Evolutionary conservation across 2,888 invertebrate species (phyloP), one percentile per base, ranked within the genome.

Genomic region (Crepidodera aurea): DNA sequence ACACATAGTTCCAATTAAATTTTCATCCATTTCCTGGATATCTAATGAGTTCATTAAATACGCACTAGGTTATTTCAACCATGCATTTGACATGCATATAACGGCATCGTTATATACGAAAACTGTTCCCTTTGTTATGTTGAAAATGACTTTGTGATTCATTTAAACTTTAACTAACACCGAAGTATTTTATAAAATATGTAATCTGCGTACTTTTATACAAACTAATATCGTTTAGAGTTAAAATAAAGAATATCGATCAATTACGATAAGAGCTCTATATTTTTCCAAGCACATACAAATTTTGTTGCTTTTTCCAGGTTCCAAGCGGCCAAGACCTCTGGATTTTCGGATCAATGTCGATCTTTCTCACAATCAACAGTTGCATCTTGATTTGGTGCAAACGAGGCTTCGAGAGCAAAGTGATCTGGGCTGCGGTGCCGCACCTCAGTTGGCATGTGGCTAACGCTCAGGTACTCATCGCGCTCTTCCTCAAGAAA

Each of bases 361-460:
- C 78, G 39, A 71, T 72, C 27, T 79, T 83, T 70, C 76, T 83
- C 61, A 62, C 79, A 10, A 66, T 80, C 44, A 82, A 83, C 69
- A 72, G 79, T 60, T 71, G 76, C 22, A 69, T 83, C 44, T 75
- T 81, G 62, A 71, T 80, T 48, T 79, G 81, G 76, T 81, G 81
- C 69, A 78, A 74, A 60, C 70, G 69, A 34, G 75, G 75, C 18
- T 72, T 74, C 50, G 70, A 72, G 55, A 78, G 71, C 66, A 78
- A 74, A 66, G 73, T 81, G 37, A 69, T 84, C 7, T 85, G 90
- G 82, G 80, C 84, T 6, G 80, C 84, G 2, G 81, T 90, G 53
- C 88, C 89, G 44, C 89, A 89, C 73, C 73, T 90, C 50, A 85
- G 86, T 29, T 90, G 89, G 85, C 82, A 87, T 62, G 79, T 87